Evolutionary conservation across 2,888 invertebrate genomes (phyloP).

Genomic region (Spialia ferax): DNA sequence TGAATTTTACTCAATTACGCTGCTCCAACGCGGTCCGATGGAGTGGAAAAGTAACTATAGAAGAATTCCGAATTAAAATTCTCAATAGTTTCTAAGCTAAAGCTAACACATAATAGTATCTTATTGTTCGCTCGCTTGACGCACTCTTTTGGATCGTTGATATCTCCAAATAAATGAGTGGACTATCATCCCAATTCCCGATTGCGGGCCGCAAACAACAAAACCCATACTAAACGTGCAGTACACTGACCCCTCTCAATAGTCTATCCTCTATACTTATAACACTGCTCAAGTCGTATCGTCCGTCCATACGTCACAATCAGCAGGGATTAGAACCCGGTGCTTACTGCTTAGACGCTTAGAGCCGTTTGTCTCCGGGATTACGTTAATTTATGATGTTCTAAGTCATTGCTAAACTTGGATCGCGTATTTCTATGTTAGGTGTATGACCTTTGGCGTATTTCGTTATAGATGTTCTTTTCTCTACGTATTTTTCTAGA

Average conservation of each 20-base stretch:
- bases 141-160: too few species aligned
- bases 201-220: background rate
- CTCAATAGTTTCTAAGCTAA: too few species aligned
- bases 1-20: too few species aligned
- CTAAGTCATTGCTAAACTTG: slow-evolving; percentile 53
- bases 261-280: background rate
- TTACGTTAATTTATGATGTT: slow-evolving; percentile 63
- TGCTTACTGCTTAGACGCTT: slow-evolving; percentile 53
- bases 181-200: background rate
- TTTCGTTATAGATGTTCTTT: background rate
- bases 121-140: too few species aligned
- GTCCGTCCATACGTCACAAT: slow-evolving; percentile 64
- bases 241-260: slow-evolving; percentile 1
- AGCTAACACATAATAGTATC: too few species aligned
- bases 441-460: slow-evolving; percentile 8
- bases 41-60: too few species aligned
- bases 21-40: too few species aligned
- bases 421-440: slow-evolving; percentile 41
- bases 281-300: background rate
- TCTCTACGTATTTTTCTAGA: background rate
- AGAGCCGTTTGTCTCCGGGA: slow-evolving; percentile 57
- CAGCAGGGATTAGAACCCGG: slow-evolving; percentile 54
- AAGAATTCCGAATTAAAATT: too few species aligned
- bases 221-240: background rate
- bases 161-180: background rate